phyloP scores from a whole-genome alignment of 2,113 vertebrate species.

The Nematolebias whitei region DNA sequence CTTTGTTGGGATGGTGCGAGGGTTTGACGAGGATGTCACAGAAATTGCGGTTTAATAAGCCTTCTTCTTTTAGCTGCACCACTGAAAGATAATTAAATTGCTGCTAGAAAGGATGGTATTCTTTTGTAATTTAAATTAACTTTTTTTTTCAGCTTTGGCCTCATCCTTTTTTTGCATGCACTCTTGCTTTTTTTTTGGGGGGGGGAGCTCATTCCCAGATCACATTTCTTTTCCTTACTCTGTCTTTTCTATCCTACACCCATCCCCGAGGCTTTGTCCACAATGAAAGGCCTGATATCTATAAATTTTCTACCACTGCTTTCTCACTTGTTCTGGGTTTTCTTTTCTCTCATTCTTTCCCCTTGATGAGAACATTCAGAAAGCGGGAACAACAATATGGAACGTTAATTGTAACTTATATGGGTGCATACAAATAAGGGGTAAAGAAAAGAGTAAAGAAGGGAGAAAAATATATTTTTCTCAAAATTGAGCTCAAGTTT shows the following conservation, averaged over 20 bases:
- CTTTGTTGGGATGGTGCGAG: constrained; percentile 59
- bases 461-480: constrained; percentile 17
- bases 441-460: not conserved
- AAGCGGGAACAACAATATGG: constrained; percentile 34
- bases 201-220: constrained; percentile 66
- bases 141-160: constrained; percentile 56
- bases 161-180: constrained; percentile 59
- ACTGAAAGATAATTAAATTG: constrained; percentile 83
- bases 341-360: constrained; percentile 26
- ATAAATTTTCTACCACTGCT: constrained; percentile 66
- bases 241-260: constrained; percentile 38
- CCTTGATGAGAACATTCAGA: constrained; percentile 50
- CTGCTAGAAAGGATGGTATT: constrained; percentile 80
- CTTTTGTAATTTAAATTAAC: constrained; percentile 88
- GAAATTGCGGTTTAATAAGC: constrained; percentile 86
- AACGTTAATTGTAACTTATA: constrained; percentile 66
- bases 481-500: constrained; percentile 33
- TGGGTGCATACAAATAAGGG: constrained; percentile 1
- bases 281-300: constrained; percentile 80
- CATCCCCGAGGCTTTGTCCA: constrained; percentile 67
- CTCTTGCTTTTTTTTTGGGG: constrained; percentile 55
- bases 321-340: constrained; percentile 44
- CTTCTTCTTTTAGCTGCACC: constrained; percentile 80
- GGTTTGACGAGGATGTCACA: constrained; percentile 84
- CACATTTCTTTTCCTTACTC: constrained; percentile 58